A percentile compares a stretch with the other conserved stretches of the same genome.
phyloP scores from a whole-genome alignment of 2,113 vertebrate genomes.

The Rhinogobius similis region DNA sequence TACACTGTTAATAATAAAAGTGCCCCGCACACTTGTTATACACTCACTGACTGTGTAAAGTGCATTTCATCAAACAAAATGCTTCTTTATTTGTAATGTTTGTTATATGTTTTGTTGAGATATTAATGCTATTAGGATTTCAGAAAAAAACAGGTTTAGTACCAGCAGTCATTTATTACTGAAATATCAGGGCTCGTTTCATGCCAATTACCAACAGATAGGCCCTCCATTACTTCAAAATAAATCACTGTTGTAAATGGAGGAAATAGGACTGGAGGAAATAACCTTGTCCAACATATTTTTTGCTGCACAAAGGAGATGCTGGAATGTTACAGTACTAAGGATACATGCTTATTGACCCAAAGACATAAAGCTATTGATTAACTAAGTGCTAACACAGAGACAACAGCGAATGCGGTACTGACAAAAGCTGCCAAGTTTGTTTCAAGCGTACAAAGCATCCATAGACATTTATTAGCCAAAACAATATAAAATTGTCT shows the following conservation, averaged over 20 bases:
- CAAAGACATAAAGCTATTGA: not conserved
- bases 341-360: not conserved
- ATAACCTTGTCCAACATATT: not conserved
- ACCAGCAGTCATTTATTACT: conserved; percentile 26
- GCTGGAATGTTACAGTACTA: not conserved
- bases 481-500: no score
- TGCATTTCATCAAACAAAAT: conserved; percentile 3
- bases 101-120: not conserved
- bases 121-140: conserved; percentile 33
- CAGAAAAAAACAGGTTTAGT: conserved; percentile 31
- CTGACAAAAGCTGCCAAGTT: no score
- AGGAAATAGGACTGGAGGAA: conserved; percentile 30
- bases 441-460: no score
- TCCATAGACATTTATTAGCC: no score
- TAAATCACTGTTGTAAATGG: conserved; percentile 26
- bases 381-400: no score
- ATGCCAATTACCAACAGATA: conserved; percentile 32
- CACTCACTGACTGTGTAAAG: not conserved
- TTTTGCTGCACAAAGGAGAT: not conserved
- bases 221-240: conserved; percentile 20
- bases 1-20: not conserved
- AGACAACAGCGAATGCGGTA: no score
- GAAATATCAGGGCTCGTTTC: conserved; percentile 41
- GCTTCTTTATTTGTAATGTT: not conserved
- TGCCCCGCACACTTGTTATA: not conserved